phyloP scores from a whole-genome alignment of 2,888 invertebrate genomes.

The Netelia melanura region DNA sequence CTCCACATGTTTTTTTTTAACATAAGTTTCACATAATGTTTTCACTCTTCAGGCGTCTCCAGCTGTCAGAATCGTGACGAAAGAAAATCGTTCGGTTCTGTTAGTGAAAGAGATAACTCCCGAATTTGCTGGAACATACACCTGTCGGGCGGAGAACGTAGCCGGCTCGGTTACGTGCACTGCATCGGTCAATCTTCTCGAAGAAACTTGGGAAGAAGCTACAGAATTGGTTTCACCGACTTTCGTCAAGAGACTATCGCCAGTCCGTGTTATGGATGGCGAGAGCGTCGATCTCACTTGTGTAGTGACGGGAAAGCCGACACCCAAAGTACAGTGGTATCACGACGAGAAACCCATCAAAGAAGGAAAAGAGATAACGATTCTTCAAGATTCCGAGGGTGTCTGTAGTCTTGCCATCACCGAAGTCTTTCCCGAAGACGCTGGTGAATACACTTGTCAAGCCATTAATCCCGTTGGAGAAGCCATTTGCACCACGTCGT shows the following conservation, averaged over 20 bases:
- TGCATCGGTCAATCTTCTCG: constrained; percentile 89
- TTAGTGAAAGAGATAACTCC: constrained; percentile 90
- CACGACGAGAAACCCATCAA: constrained; percentile 90
- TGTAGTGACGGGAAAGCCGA: constrained; percentile 91
- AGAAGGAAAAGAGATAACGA: constrained; percentile 91
- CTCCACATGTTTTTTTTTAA: background rate
- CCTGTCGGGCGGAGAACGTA: constrained; percentile 95
- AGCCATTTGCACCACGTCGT: constrained; percentile 91
- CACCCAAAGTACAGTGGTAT: constrained; percentile 93
- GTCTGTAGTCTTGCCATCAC: constrained; percentile 92
- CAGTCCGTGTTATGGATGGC: constrained; percentile 95
- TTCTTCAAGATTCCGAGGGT: constrained; percentile 92
- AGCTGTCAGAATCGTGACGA: constrained; percentile 90
- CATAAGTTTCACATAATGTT: background rate
- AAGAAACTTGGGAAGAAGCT: constrained; percentile 87
- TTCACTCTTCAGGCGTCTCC: constrained; percentile 86
- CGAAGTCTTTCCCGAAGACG: constrained; percentile 96
- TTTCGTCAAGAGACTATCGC: constrained; percentile 90
- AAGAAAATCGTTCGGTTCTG: constrained; percentile 92
- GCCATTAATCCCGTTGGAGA: constrained; percentile 94
- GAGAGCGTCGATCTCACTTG: constrained; percentile 92
- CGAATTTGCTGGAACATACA: constrained; percentile 91
- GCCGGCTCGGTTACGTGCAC: constrained; percentile 95
- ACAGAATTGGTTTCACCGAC: constrained; percentile 90
- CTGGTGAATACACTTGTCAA: constrained; percentile 93